phyloP scores from a whole-genome alignment of 2,797 vertebrate genomes.

The Melanotaenia boesemani region DNA sequence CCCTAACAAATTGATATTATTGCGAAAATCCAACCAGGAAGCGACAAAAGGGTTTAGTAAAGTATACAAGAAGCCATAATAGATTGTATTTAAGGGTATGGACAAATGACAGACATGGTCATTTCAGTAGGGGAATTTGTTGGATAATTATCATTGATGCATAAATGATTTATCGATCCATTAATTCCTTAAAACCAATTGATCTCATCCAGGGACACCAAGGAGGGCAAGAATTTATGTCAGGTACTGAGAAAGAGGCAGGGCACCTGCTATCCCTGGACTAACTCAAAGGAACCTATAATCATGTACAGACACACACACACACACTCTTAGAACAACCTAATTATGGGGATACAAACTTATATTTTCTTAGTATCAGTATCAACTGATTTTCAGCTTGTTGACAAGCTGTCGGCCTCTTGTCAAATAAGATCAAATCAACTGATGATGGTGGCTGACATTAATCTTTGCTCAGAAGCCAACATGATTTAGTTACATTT shows the following conservation, averaged over 20 bases:
- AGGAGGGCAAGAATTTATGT: background rate
- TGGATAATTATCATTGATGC: background rate
- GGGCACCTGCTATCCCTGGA: background rate
- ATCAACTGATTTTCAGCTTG: background rate
- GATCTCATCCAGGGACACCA: background rate
- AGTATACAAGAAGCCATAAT: background rate
- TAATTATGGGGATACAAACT: background rate
- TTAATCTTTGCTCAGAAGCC: too few relatives aligned
- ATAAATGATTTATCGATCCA: background rate
- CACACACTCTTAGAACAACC: background rate
- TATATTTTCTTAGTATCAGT: background rate
- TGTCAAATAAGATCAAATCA: background rate
- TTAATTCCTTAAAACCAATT: background rate
- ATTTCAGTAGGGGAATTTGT: background rate
- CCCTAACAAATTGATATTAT: background rate
- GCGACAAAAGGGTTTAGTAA: background rate
- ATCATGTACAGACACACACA: background rate
- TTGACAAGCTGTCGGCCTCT: background rate
- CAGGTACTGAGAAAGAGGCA: background rate
- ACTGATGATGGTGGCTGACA: background rate
- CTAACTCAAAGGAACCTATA: background rate
- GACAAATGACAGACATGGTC: background rate
- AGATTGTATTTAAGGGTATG: background rate
- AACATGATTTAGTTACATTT: too few relatives aligned
- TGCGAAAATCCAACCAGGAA: background rate